Evolutionary conservation across 2,113 vertebrate species (phyloP).

Genomic region (Cyrtonyx montezumae): DNA sequence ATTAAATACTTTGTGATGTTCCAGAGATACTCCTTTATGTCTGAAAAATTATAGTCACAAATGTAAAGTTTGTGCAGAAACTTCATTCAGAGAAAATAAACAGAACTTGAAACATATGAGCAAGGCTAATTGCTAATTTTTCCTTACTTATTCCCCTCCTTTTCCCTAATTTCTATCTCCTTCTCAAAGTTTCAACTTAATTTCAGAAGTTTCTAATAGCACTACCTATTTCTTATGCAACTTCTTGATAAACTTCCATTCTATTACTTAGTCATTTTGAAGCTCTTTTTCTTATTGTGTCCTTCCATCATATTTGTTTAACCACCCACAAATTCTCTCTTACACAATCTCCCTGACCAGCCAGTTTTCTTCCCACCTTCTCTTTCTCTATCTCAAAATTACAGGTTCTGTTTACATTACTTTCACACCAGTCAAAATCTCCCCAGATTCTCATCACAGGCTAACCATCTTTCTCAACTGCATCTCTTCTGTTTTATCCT

Average conservation of each 20-base stretch:
- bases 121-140: background rate
- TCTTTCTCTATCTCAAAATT: too few species aligned
- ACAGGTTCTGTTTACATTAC: too few species aligned
- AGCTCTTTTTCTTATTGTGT: too few species aligned
- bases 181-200: background rate
- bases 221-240: background rate
- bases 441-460: background rate
- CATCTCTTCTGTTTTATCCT: background rate
- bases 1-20: background rate
- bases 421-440: too few species aligned
- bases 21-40: background rate
- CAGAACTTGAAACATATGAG: too few species aligned
- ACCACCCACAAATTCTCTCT: too few species aligned
- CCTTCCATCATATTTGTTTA: too few species aligned
- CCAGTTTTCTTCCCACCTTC: too few species aligned
- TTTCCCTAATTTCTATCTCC: background rate
- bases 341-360: too few species aligned
- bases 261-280: too few species aligned
- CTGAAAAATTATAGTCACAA: background rate
- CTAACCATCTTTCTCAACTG: background rate
- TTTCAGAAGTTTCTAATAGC: background rate
- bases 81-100: too few species aligned
- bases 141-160: too few species aligned
- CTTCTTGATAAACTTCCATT: background rate
- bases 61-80: background rate